Evolutionary conservation across 2,888 invertebrate genomes (phyloP), one percentile per base, ranked within the genome.

Genomic region (Drepanosiphum platanoidis): DNA sequence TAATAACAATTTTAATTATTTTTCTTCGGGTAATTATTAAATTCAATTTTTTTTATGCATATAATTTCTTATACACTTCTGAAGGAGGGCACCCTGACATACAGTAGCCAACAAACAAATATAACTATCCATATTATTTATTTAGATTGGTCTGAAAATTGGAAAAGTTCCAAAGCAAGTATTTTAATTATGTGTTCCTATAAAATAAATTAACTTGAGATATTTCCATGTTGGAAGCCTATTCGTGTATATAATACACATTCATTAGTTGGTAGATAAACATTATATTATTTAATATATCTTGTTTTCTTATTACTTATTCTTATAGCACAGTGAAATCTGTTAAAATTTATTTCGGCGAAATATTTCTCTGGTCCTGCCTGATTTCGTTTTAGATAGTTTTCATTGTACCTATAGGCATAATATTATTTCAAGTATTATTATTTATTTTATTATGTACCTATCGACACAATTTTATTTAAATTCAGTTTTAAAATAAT

Each of bases 101-200:
- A 61, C 13, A 71, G 71, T 71, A 58, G 71, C 61, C 71, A 71
- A 71, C 61, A 61, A 72, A 61, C 61, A 61, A 81, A 72, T 81
- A 72, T 81, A 72, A 81, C 61, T 42, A 61, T 80, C 39, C 32
- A n/a, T 72, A 32, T 39, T 72, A 61, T 72, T 61, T 81, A 61
- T 81, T 71, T 71, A 71, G 32, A 72, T 81, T 32, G n/a, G 61
- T 61, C 71, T 39, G 32, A 72, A 72, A 30, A 36, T 71, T 81
- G 81, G 81, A 61, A 2, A 30, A 39, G 9, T 22, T 81, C 61
- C 81, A 81, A 72, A 61, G 58, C 61, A 42, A 81, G 61, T 39
- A n/a, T 80, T 80, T 80, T 80, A 71, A 80, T 58, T 71, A 27
- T 70, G 27, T 52, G 58, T 39, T 61, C 22, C 22, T 71, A 71